Percentiles rank a stretch among this genome's conserved stretches.
phyloP scores from a whole-genome alignment of 2,797 vertebrate species.

The Centroberyx gerrardi region DNA sequence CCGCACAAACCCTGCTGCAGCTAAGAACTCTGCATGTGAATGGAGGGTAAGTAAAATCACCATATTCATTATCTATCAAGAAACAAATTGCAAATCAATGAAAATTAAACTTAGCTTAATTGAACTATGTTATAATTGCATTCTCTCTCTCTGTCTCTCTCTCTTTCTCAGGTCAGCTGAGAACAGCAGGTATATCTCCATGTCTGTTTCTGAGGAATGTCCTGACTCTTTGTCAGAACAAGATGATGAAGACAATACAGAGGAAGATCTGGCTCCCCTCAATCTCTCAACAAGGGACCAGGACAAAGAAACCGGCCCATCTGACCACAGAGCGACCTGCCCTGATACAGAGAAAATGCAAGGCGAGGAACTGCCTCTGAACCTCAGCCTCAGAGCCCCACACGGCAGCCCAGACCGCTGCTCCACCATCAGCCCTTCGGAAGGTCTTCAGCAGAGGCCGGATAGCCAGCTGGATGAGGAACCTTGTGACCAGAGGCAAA shows the following conservation, averaged over 20 bases:
- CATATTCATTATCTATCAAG: neutral
- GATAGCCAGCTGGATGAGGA: conserved; percentile 78
- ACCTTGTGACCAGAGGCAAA: conserved; percentile 92
- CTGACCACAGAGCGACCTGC: conserved; percentile 45
- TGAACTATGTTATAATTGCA: neutral
- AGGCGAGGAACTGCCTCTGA: conserved; percentile 90
- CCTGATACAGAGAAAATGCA: conserved; percentile 58
- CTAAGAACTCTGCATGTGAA: conserved; percentile 43
- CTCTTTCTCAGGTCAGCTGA: conserved; percentile 62
- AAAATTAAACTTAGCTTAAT: neutral
- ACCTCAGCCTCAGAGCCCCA: conserved; percentile 91
- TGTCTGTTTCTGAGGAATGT: conserved; percentile 27
- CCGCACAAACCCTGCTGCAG: conserved; percentile 61
- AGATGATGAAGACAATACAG: conserved; percentile 54
- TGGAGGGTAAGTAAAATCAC: conserved; percentile 67
- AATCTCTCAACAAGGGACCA: conserved; percentile 92
- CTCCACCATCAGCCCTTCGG: conserved; percentile 32
- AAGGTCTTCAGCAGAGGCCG: conserved; percentile 36
- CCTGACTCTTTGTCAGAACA: conserved; percentile 60
- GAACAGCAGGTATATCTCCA: conserved; percentile 20
- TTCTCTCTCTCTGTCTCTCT: neutral
- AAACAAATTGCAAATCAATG: neutral
- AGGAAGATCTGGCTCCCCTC: conserved; percentile 87
- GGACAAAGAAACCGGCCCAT: conserved; percentile 42
- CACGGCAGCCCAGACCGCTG: conserved; percentile 45